Percentiles rank a stretch among this genome's conserved stretches.
Conservation (phyloP, 2,888 invertebrate genomes). For the Blomia tropicalis region DNA sequence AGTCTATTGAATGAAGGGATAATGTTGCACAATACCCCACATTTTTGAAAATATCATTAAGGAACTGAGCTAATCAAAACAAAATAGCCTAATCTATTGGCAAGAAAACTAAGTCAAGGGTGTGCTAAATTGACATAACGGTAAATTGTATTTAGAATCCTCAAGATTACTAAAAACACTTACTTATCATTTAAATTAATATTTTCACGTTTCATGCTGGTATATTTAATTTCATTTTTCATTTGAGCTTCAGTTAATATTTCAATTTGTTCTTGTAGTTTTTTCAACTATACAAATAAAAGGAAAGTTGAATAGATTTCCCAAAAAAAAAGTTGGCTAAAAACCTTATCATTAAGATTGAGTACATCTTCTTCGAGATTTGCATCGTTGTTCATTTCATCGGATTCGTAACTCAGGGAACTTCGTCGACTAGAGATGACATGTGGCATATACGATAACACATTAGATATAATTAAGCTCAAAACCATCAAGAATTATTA, state of each 20-base stretch:
- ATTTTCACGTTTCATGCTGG: slow-evolving; percentile 78
- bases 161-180: too few relatives aligned
- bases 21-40: too few relatives aligned
- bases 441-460: too few relatives aligned
- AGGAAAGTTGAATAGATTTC: background rate
- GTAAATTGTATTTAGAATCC: too few relatives aligned
- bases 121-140: too few relatives aligned
- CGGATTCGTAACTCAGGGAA: slow-evolving; percentile 59
- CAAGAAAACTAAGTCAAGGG: too few relatives aligned
- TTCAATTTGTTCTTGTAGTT: slow-evolving; percentile 78
- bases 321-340: slow-evolving; percentile 9
- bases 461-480: background rate
- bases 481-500: background rate
- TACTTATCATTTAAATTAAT: slow-evolving; percentile 62
- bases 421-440: slow-evolving; percentile 48
- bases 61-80: too few relatives aligned
- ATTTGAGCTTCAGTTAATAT: slow-evolving; percentile 71
- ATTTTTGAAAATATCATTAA: too few relatives aligned
- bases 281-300: slow-evolving; percentile 46
- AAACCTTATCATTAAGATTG: slow-evolving; percentile 80
- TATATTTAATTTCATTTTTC: slow-evolving; percentile 65
- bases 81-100: too few relatives aligned
- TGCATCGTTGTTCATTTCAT: slow-evolving; percentile 75
- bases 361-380: slow-evolving; percentile 75
- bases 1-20: too few relatives aligned